Base-by-base conservation (phyloP, 2,888 invertebrate species). In the Pyrgus malvae region DNA sequence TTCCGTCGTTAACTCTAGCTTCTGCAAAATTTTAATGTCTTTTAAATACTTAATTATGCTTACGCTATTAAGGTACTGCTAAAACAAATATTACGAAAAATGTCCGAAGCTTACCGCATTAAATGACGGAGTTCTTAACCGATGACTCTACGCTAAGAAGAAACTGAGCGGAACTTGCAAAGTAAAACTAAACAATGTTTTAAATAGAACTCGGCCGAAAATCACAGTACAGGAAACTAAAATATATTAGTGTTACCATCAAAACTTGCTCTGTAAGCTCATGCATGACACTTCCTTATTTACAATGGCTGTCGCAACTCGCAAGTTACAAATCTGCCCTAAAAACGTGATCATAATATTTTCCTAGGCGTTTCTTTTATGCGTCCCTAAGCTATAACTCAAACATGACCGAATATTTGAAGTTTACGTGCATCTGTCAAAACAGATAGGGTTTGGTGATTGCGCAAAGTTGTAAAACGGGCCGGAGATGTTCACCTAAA, bases 391-490 rank as follows among this genome's bases (percentile, higher is more conserved):
- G 65, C 64, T 67, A 72, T 76, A 80, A 80, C 69, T 78, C 69
- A 74, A 73, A 74, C 70, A 64, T 63, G 63, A 53, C 63, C 61
- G 63, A 64, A 63, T 61, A 74, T 73, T 70, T 67, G 63, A 50
- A 68, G 66, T 83, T 81, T 78, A 80, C 77, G 77, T 67, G 68
- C 79, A 75, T 82, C 83, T 83, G 84, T 80, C 79, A 83, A 77
- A 79, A 83, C 80, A 83, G 68, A 67, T 67, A 61, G 56, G 59
- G 60, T 66, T 63, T 56, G 64, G 63, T 50, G 56, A 66, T 77
- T 77, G 62, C 76, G 74, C 68, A 76, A 76, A 69, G 37, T 51
- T 54, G 59, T 63, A 70, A 75, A 72, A 70, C 61, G 59, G 63
- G 60, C 61, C 61, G 60, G 66, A 62, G 65, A 67, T 58, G 65